phyloP scores from a whole-genome alignment of 2,113 vertebrate genomes.

The Ceratotherium simum region DNA sequence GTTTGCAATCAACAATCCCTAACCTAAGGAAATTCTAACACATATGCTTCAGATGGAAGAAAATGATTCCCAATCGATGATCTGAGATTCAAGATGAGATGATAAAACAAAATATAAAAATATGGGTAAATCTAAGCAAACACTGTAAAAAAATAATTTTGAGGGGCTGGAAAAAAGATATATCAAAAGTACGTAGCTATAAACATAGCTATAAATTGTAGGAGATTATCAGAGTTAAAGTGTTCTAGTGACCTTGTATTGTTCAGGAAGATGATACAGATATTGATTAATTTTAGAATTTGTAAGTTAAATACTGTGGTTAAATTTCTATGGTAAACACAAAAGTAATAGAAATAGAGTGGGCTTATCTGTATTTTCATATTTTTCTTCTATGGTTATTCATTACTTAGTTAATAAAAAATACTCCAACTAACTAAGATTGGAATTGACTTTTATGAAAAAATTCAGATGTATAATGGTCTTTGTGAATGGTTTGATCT shows the following conservation, averaged over 20 bases:
- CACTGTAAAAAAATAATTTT: background rate
- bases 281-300: background rate
- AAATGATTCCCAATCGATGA: background rate
- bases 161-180: background rate
- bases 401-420: background rate
- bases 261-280: background rate
- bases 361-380: background rate
- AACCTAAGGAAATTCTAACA: slow-evolving; percentile 27
- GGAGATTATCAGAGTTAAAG: background rate
- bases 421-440: background rate
- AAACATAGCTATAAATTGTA: background rate
- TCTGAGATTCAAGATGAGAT: background rate
- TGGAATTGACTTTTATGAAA: background rate
- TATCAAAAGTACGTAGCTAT: background rate
- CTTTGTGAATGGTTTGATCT: slow-evolving; percentile 2
- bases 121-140: background rate
- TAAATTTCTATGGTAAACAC: background rate
- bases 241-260: background rate
- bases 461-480: background rate
- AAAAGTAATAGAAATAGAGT: slow-evolving; percentile 5
- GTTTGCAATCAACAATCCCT: background rate
- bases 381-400: slow-evolving; percentile 27
- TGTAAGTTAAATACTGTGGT: background rate
- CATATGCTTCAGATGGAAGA: background rate
- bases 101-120: slow-evolving; percentile 12